Evolutionary conservation across 2,888 invertebrate genomes (phyloP).

Genomic region (Anarsia innoxiella): DNA sequence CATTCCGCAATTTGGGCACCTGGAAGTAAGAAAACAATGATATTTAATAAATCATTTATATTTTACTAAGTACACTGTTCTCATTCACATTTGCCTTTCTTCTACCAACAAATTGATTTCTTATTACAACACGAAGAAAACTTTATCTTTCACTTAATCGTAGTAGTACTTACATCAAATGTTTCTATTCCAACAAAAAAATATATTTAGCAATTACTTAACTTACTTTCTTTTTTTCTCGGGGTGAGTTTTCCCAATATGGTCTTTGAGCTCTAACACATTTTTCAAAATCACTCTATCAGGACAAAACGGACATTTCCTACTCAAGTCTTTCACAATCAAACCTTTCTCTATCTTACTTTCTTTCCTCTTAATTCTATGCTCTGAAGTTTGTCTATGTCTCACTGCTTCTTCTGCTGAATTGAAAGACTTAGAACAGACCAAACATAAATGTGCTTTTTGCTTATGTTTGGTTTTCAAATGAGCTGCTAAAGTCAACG

Average conservation of each 20-base stretch:
- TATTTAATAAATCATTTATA: background rate
- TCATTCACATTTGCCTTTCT: no score
- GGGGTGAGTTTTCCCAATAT: slow-evolving; percentile 77
- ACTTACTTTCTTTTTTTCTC: slow-evolving; percentile 78
- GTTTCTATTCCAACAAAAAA: no score
- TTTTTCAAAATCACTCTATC: slow-evolving; percentile 60
- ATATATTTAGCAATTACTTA: background rate
- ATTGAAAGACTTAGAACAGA: slow-evolving; percentile 79
- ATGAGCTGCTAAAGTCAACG: slow-evolving; percentile 80
- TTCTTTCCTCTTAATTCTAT: slow-evolving; percentile 75
- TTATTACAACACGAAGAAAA: no score
- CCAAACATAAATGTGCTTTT: slow-evolving; percentile 78
- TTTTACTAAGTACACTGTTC: background rate
- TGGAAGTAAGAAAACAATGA: no score
- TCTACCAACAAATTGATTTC: no score
- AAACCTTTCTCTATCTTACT: slow-evolving; percentile 49
- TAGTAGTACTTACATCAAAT: no score
- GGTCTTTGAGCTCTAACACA: slow-evolving; percentile 76
- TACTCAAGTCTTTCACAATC: slow-evolving; percentile 49
- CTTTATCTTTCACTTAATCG: background rate
- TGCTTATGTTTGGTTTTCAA: slow-evolving; percentile 76
- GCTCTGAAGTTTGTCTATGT: slow-evolving; percentile 79
- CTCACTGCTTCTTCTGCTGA: slow-evolving; percentile 76
- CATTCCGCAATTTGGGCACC: slow-evolving; percentile 83
- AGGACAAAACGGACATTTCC: slow-evolving; percentile 78